These are phyloP conservation scores for Beroe ovata DNA, from an alignment of 37 sponge, comb jelly and placozoan genomes.

Conservation along the genomic window DNA sequence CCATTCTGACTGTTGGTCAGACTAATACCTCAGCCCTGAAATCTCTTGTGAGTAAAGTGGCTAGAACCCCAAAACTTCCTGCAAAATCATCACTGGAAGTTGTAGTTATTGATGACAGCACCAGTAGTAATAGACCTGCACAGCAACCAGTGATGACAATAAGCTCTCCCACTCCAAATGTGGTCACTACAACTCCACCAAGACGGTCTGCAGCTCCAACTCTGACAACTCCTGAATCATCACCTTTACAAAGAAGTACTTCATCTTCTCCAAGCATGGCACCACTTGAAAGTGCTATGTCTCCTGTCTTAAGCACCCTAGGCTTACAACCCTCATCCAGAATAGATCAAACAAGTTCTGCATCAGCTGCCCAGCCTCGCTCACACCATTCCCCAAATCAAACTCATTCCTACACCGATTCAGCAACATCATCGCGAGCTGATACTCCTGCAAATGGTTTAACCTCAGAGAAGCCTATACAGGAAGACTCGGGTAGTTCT, in stretches of 20 bases:
- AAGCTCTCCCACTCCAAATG: not conserved
- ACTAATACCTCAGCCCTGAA: conserved; percentile 20
- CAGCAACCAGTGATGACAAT: conserved; percentile 7
- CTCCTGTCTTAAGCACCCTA: not conserved
- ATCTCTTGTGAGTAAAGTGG: conserved; percentile 10
- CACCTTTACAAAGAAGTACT: not conserved
- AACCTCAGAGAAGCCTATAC: not conserved
- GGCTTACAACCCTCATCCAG: conserved; percentile 8
- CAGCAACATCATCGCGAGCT: not conserved
- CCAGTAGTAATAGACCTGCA: not conserved
- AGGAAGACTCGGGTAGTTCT: not conserved
- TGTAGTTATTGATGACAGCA: conserved; percentile 44
- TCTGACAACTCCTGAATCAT: not conserved
- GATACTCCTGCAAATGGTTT: not conserved
- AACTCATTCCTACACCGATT: not conserved
- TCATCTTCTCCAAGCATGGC: not conserved
- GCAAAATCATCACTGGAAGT: conserved; percentile 16
- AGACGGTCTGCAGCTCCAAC: not conserved
- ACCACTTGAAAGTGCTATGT: not conserved
- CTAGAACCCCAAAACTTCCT: not conserved
- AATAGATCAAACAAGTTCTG: not conserved
- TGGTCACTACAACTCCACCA: not conserved
- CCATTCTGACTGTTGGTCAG: conserved; percentile 35
- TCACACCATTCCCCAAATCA: not conserved
- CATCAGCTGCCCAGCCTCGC: not conserved